Evolutionary conservation across 2,888 invertebrate genomes (phyloP).

Genomic region (Cryptus armator): DNA sequence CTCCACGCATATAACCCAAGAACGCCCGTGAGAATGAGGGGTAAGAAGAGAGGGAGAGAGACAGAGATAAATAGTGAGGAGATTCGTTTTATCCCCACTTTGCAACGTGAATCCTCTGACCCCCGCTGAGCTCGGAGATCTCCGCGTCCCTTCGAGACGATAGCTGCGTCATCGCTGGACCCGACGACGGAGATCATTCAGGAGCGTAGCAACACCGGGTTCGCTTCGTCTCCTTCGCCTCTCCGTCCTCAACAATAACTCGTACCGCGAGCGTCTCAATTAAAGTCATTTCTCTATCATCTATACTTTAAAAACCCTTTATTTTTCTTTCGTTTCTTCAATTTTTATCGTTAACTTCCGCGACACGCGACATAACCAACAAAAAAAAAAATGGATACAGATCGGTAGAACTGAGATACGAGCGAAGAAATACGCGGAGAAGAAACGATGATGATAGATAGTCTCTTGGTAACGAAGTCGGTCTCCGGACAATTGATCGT

Average conservation of each 20-base stretch:
- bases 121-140: conserved; percentile 74
- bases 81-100: conserved; percentile 58
- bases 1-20: conserved; percentile 25
- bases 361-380: background rate
- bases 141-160: conserved; percentile 73
- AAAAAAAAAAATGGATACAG: background rate
- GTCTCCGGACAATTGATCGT: conserved; percentile 61
- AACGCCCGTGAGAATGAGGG: conserved; percentile 64
- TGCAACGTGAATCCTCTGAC: conserved; percentile 48
- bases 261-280: background rate
- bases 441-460: conserved; percentile 60
- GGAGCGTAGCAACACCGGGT: conserved; percentile 70
- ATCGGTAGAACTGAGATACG: background rate
- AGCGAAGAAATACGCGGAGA: conserved; percentile 17
- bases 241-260: background rate
- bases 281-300: background rate
- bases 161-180: conserved; percentile 75
- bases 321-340: conserved; percentile 2
- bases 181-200: conserved; percentile 76
- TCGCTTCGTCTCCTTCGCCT: background rate
- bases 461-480: conserved; percentile 55
- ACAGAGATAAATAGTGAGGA: conserved; percentile 14
- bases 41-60: conserved; percentile 41
- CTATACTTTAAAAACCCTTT: background rate
- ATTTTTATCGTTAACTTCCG: conserved; percentile 1